Evolutionary conservation across 2,888 invertebrate genomes (phyloP).

Genomic region (Desoria tigrina): DNA sequence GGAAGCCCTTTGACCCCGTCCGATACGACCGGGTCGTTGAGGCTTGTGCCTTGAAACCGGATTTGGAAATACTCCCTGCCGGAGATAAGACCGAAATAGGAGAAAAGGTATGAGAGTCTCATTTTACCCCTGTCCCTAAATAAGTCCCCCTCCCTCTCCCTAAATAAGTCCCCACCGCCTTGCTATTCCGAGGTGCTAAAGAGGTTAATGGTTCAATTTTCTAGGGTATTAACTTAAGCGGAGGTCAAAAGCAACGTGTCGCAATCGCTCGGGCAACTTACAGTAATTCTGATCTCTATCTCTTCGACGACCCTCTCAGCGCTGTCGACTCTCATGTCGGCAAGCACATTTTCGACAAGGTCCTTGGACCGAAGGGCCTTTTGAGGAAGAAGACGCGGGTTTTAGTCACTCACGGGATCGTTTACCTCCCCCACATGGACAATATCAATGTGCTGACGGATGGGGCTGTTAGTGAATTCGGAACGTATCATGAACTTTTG

Average conservation of each 20-base stretch:
- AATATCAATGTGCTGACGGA: constrained; percentile 84
- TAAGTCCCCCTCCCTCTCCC: neutral
- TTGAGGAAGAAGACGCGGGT: constrained; percentile 74
- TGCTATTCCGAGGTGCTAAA: too few species aligned
- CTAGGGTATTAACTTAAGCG: constrained; percentile 79
- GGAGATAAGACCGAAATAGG: constrained; percentile 98
- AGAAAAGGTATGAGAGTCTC: constrained; percentile 68
- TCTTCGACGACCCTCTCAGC: constrained; percentile 64
- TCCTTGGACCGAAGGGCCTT: constrained; percentile 77
- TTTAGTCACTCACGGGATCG: constrained; percentile 92
- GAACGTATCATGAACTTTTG: constrained; percentile 85
- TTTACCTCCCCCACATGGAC: constrained; percentile 87
- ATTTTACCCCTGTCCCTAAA: too few species aligned
- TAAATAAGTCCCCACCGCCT: too few species aligned
- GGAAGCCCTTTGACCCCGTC: constrained; percentile 70
- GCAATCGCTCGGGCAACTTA: constrained; percentile 66
- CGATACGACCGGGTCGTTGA: constrained; percentile 79
- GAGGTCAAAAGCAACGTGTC: constrained; percentile 89
- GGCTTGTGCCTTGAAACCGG: constrained; percentile 86
- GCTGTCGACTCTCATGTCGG: constrained; percentile 85
- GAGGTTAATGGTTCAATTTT: constrained; percentile 1
- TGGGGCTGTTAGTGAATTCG: constrained; percentile 84
- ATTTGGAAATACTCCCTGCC: constrained; percentile 88
- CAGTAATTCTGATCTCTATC: constrained; percentile 59
- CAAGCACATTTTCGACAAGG: constrained; percentile 94